Percentiles rank a stretch among this genome's conserved stretches.
Conservation (phyloP, 2,113 vertebrate genomes). For the Solea solea region DNA sequence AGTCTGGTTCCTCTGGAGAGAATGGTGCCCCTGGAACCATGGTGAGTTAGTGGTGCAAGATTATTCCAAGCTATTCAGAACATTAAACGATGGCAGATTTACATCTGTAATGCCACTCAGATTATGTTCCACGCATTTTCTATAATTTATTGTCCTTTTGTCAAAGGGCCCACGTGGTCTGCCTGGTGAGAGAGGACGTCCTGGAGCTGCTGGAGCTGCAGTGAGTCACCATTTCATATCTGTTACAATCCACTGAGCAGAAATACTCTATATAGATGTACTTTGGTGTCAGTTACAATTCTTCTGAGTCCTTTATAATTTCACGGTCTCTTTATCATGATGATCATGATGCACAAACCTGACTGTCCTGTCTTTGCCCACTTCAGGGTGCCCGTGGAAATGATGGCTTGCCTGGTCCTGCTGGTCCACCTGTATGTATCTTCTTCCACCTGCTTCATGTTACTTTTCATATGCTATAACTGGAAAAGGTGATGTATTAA, state of each 20-base stretch:
- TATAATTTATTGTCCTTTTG: conserved; percentile 6
- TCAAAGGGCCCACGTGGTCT: conserved; percentile 94
- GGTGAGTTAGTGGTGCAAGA: conserved; percentile 74
- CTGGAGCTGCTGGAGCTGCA: conserved; percentile 90
- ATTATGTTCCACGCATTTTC: too few species aligned
- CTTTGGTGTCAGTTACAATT: neutral
- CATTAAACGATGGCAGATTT: neutral
- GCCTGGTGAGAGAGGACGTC: conserved; percentile 94
- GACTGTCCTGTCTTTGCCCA: conserved; percentile 29
- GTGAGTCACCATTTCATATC: conserved; percentile 83
- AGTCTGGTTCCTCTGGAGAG: conserved; percentile 90
- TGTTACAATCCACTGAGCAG: neutral
- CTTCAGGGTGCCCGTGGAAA: conserved; percentile 94
- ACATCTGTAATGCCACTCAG: neutral
- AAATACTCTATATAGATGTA: neutral
- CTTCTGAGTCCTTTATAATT: neutral
- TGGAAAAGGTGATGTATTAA: neutral
- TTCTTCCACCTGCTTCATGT: neutral
- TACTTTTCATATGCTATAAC: neutral
- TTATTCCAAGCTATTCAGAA: neutral
- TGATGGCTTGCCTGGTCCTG: conserved; percentile 93
- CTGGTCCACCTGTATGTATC: conserved; percentile 92
- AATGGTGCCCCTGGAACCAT: conserved; percentile 92
- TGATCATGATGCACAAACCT: neutral
- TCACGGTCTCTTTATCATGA: neutral